Evolutionary conservation across 2,888 invertebrate genomes (phyloP), one percentile per base, ranked within the genome.

Genomic region (Machimus atricapillus): DNA sequence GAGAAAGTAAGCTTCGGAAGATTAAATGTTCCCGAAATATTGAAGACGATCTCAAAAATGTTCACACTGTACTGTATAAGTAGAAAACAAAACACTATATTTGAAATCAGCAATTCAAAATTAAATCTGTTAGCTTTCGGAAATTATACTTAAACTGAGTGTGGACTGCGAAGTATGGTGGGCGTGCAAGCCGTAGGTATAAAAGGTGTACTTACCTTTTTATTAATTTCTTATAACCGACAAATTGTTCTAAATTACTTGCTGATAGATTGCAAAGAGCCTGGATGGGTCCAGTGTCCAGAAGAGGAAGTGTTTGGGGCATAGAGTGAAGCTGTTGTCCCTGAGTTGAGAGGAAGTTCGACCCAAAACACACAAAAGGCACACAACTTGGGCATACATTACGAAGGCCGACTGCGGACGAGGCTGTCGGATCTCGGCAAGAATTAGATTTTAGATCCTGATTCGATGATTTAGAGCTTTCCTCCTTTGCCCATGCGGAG

Each of bases 391-490:
- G 66, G 66, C 66, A 66, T 66, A 27, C 66, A 66, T 66, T 58
- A 27, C 66, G 56, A 56, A 7, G 66, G 23, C 27, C 66, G 66
- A 66, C 12, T 23, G 3, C 7, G 66, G 66, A 66, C 66, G 66
- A 66, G 1, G 12, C 9, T 27, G 66, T 66, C 66, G 66, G 66
- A 66, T 66, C 66, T 66, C 27, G 12, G 66, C 66, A 66, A 66
- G 66, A 66, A 66, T 66, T 66, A 74, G 43, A 85, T 85, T 43
- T 73, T 74, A 85, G 85, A 85, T 85, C 85, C 85, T 85, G 85
- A 85, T 85, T 74, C 73, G 74, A 46, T 85, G 74, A 85, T 74
- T 85, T 74, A 74, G 37, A 74, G 46, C 74, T 74, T 74, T 85
- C 74, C 85, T 74, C 74, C 85, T 74, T n/a, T 74, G 37, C 31